Evolutionary conservation across 2,113 vertebrate species (phyloP).

Genomic region (Colaptes auratus): DNA sequence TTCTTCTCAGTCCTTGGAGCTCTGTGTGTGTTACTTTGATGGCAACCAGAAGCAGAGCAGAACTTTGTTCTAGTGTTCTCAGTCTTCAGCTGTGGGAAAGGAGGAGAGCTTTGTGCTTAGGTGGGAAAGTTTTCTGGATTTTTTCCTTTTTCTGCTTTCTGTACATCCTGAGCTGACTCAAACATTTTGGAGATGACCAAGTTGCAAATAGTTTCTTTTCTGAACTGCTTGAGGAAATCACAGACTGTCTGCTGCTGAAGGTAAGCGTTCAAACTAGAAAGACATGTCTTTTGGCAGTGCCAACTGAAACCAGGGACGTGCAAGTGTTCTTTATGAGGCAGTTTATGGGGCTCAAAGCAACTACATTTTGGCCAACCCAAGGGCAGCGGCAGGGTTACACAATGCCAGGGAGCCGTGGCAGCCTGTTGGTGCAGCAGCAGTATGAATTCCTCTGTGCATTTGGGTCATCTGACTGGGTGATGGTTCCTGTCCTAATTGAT

Average conservation of each 20-base stretch:
- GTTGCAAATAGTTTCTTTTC: background rate
- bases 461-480: background rate
- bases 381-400: background rate
- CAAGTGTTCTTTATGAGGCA: background rate
- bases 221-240: background rate
- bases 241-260: background rate
- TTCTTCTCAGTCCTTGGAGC: background rate
- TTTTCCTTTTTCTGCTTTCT: background rate
- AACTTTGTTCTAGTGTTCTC: background rate
- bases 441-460: slow-evolving; percentile 8
- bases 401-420: slow-evolving; percentile 1
- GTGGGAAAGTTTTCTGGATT: background rate
- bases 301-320: slow-evolving; percentile 11
- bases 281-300: slow-evolving; percentile 3
- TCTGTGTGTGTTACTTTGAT: background rate
- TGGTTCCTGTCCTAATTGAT: background rate
- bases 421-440: slow-evolving; percentile 37
- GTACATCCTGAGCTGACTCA: background rate
- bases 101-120: background rate
- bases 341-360: background rate
- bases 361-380: slow-evolving; percentile 9
- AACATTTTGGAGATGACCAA: background rate
- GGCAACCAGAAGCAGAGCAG: background rate
- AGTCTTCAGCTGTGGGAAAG: background rate
- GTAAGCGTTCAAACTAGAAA: slow-evolving; percentile 14